Conservation (phyloP, 2,113 vertebrate genomes). For the Urocolius indicus region DNA sequence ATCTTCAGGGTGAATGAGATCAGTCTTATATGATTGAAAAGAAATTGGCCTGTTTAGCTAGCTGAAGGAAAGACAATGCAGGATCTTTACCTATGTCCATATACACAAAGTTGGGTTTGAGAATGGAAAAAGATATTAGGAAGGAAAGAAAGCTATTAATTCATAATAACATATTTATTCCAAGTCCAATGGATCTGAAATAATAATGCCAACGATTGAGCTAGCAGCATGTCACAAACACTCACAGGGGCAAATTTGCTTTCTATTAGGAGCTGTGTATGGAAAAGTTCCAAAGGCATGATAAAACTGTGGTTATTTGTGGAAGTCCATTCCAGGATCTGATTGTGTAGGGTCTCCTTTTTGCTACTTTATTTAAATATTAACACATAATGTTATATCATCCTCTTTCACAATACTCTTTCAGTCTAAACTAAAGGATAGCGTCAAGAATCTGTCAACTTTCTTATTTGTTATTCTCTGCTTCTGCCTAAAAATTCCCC, state of each 20-base stretch:
- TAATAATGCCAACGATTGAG: background rate
- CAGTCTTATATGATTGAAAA: background rate
- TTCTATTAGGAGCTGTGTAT: background rate
- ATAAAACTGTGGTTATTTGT: background rate
- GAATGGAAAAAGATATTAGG: background rate
- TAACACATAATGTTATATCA: background rate
- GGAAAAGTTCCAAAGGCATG: background rate
- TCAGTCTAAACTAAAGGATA: background rate
- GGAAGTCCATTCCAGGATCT: background rate
- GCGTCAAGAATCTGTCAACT: background rate
- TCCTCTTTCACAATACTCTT: background rate
- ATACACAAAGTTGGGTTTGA: background rate
- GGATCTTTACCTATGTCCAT: background rate
- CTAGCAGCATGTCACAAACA: background rate
- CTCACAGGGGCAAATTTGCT: background rate
- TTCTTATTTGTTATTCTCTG: background rate
- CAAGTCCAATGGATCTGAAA: background rate
- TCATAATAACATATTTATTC: background rate
- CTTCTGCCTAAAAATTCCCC: background rate
- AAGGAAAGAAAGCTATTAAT: background rate
- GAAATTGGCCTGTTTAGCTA: background rate
- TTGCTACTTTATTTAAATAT: background rate
- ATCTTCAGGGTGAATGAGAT: background rate
- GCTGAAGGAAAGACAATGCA: background rate
- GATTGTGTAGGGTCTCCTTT: background rate